Percentiles rank a stretch among this genome's conserved stretches.
Evolutionary conservation across 2,888 invertebrate genomes (phyloP).

Genomic region (Creontiades dilutus): DNA sequence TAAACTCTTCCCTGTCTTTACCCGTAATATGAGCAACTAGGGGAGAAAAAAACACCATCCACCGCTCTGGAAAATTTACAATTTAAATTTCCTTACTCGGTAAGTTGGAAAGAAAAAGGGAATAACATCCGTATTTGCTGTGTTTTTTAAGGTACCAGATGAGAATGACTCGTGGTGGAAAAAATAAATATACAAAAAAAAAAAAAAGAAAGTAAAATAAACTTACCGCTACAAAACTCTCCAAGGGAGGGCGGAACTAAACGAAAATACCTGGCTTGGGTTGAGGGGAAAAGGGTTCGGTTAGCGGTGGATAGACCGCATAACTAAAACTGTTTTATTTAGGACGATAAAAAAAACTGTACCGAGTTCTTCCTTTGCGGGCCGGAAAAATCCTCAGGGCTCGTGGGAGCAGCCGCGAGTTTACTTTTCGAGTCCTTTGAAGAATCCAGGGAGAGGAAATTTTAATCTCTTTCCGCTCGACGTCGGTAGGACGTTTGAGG

Average conservation of each 20-base stretch:
- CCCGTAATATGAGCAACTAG: not conserved
- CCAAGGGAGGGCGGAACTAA: not conserved
- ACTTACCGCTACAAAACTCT: not conserved
- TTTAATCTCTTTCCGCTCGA: conserved; percentile 1
- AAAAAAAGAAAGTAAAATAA: not conserved
- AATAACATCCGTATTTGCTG: conserved; percentile 32
- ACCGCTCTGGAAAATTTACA: not conserved
- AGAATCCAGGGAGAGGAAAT: conserved; percentile 36
- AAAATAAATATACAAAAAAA: no score
- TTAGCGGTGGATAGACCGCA: conserved; percentile 32
- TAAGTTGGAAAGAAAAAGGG: not conserved
- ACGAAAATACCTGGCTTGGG: not conserved
- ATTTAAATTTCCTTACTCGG: conserved; percentile 35
- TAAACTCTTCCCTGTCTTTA: not conserved
- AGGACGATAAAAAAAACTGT: conserved; percentile 1
- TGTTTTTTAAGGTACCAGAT: not conserved
- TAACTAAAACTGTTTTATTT: conserved; percentile 36
- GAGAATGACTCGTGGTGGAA: conserved; percentile 23
- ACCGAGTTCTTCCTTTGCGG: conserved; percentile 8
- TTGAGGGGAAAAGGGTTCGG: not conserved
- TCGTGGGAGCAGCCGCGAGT: not conserved
- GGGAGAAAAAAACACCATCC: not conserved
- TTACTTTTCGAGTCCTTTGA: conserved; percentile 21
- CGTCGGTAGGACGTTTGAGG: not conserved
- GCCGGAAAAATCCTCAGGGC: not conserved